phyloP scores from a whole-genome alignment of 2,797 vertebrate species.

The Helostoma temminkii region DNA sequence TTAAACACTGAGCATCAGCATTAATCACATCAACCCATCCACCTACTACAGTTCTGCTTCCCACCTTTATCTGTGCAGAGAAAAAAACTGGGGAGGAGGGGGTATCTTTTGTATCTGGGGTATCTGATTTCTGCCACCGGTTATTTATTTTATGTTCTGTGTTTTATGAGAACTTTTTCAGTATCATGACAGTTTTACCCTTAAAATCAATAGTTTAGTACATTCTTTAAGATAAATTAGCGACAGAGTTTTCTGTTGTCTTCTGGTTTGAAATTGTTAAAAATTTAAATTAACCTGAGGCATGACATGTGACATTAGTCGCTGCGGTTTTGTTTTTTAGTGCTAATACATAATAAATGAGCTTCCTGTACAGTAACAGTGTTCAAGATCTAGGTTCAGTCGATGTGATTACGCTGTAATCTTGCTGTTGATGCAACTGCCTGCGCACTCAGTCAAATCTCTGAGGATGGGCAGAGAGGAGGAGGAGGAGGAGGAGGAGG shows the following conservation, averaged over 20 bases:
- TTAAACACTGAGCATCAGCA: conserved; percentile 47
- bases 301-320: background rate
- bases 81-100: background rate
- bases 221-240: too few species aligned
- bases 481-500: background rate
- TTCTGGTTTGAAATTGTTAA: too few species aligned
- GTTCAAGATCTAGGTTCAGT: conserved; percentile 29
- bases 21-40: conserved; percentile 56
- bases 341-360: conserved; percentile 24
- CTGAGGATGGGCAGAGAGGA: conserved; percentile 3
- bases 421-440: conserved; percentile 33
- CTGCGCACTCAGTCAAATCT: conserved; percentile 31
- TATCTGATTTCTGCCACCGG: too few species aligned
- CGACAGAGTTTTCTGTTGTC: too few species aligned
- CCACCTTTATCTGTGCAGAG: conserved; percentile 24
- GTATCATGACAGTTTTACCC: background rate
- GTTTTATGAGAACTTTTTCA: background rate
- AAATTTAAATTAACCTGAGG: background rate
- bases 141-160: conserved; percentile 15
- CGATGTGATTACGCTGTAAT: conserved; percentile 35
- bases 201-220: too few species aligned
- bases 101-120: too few species aligned
- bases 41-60: conserved; percentile 50
- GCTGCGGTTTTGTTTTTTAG: conserved; percentile 9
- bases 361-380: conserved; percentile 26